Evolutionary conservation across 2,113 vertebrate genomes (phyloP).

Genomic region (Eleginops maclovinus): DNA sequence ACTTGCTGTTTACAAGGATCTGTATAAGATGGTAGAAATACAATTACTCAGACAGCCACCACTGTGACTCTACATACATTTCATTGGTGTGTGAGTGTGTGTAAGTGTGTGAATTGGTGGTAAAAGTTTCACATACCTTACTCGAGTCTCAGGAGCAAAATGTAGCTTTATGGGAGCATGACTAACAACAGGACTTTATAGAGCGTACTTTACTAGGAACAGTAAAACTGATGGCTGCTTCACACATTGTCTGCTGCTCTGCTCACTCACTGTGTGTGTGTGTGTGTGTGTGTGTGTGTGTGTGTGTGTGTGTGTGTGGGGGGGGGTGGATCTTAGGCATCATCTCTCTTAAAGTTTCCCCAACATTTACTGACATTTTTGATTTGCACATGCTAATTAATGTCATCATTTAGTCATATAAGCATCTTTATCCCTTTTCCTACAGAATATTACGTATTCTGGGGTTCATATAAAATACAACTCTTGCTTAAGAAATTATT

Average conservation of each 20-base stretch:
- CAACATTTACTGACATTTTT: background rate
- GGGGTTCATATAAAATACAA: too few relatives aligned
- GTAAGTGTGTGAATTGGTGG: constrained; percentile 1
- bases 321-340: background rate
- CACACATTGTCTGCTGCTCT: constrained; percentile 14
- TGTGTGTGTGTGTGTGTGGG: background rate
- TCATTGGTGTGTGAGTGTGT: constrained; percentile 10
- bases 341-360: background rate
- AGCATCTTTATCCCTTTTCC: background rate
- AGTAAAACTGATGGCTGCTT: constrained; percentile 60
- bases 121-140: background rate
- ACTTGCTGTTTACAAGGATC: constrained; percentile 59
- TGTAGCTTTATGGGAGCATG: constrained; percentile 59
- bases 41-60: constrained; percentile 28
- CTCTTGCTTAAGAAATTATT: too few relatives aligned
- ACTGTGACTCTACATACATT: constrained; percentile 12
- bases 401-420: background rate
- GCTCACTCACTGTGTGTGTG: background rate
- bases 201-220: constrained; percentile 63
- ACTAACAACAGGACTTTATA: constrained; percentile 63
- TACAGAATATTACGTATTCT: too few relatives aligned
- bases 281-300: background rate
- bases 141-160: constrained; percentile 35
- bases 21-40: constrained; percentile 26
- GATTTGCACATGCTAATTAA: background rate